Evolutionary conservation across 2,797 vertebrate genomes (phyloP).

Genomic region (Spinus olivaceus): DNA sequence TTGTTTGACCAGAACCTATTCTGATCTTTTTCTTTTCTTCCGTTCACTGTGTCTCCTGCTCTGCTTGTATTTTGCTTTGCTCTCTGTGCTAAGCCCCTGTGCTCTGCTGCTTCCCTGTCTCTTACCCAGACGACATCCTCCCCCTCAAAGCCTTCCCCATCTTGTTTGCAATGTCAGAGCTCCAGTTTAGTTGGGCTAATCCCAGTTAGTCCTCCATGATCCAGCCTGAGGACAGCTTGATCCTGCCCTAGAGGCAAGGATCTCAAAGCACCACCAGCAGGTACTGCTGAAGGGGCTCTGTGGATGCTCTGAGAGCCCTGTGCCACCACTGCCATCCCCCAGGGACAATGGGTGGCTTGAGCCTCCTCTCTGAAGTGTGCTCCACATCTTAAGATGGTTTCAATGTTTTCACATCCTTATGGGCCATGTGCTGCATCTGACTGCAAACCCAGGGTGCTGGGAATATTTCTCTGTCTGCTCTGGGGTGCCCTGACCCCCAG

Average conservation of each 20-base stretch:
- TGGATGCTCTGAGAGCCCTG: neutral
- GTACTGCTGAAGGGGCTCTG: accelerated
- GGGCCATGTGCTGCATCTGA: neutral
- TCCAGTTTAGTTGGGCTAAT: neutral
- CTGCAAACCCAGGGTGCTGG: no score
- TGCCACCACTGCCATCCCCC: neutral
- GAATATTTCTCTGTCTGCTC: no score
- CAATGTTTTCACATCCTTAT: neutral
- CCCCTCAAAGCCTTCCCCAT: neutral
- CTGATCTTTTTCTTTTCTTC: neutral
- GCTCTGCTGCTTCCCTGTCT: neutral
- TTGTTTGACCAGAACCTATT: neutral
- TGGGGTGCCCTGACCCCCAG: no score
- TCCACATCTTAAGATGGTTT: neutral
- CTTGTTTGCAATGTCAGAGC: neutral
- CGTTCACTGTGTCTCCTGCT: neutral
- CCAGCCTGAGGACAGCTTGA: neutral
- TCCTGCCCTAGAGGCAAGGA: neutral
- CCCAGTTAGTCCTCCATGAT: neutral
- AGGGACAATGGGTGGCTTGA: neutral
- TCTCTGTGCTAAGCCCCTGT: neutral
- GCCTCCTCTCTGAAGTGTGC: neutral
- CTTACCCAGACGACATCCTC: neutral
- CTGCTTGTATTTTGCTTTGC: neutral
- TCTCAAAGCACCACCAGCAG: neutral